Conservation (phyloP, 2,888 invertebrate genomes). For the Piscicola geometra region DNA sequence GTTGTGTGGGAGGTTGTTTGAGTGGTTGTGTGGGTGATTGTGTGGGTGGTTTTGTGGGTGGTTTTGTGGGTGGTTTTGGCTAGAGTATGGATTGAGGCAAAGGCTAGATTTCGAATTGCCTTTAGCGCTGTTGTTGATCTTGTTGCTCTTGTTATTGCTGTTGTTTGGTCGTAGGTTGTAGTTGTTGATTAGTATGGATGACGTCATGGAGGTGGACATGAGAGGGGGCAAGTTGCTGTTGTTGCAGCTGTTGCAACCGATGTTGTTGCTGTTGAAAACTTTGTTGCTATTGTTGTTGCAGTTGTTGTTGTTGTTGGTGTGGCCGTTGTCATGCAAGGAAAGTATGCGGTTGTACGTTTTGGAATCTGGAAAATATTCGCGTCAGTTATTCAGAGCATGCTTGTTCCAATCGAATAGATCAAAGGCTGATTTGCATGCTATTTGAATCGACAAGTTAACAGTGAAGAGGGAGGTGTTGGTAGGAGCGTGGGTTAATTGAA, state of each 20-base stretch:
- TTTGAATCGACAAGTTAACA: too few relatives aligned
- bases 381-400: too few relatives aligned
- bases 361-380: neutral
- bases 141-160: neutral
- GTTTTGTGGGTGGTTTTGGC: too few relatives aligned
- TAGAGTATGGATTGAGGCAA: too few relatives aligned
- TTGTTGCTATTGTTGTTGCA: conserved; percentile 9
- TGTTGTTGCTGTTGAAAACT: conserved; percentile 5
- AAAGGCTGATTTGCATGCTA: too few relatives aligned
- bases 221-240: neutral
- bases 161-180: neutral
- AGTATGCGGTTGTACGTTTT: neutral
- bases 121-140: neutral
- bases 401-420: too few relatives aligned
- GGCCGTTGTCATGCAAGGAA: neutral
- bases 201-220: conserved; percentile 6
- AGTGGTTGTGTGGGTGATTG: too few relatives aligned
- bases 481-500: too few relatives aligned
- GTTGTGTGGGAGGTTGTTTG: too few relatives aligned
- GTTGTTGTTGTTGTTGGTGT: neutral
- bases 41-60: too few relatives aligned
- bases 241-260: conserved; percentile 1
- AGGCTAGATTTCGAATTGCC: neutral
- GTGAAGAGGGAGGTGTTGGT: too few relatives aligned
- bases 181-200: neutral